Conservation (phyloP, 2,797 vertebrate species). For the Danio albolineatus region DNA sequence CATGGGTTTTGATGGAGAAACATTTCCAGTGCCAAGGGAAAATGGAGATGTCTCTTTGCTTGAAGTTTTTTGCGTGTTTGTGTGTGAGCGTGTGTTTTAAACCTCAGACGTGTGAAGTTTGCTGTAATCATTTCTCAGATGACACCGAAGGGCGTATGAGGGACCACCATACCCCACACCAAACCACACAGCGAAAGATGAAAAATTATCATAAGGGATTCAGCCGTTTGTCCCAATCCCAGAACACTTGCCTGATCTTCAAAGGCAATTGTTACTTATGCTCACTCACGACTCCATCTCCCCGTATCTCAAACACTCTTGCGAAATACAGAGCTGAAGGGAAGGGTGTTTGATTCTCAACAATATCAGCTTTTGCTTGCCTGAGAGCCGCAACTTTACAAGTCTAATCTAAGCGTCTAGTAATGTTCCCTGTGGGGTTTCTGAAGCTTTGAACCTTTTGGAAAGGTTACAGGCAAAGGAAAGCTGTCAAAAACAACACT, state of each 20-base stretch:
- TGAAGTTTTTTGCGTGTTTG: not conserved
- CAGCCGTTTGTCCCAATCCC: slow-evolving; percentile 66
- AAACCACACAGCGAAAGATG: slow-evolving; percentile 65
- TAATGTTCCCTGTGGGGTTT: slow-evolving; percentile 54
- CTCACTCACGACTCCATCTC: slow-evolving; percentile 65
- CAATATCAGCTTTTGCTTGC: slow-evolving; percentile 36
- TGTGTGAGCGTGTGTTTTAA: slow-evolving; percentile 57
- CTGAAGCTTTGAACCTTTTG: slow-evolving; percentile 33
- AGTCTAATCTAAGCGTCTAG: slow-evolving; percentile 54
- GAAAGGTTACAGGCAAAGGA: slow-evolving; percentile 51
- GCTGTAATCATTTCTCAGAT: slow-evolving; percentile 77
- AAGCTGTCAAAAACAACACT: slow-evolving; percentile 33
- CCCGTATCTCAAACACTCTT: slow-evolving; percentile 63
- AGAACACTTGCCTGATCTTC: slow-evolving; percentile 60
- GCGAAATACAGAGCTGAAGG: slow-evolving; percentile 69
- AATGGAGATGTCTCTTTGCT: not conserved
- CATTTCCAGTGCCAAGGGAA: not conserved
- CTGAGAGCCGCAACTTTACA: slow-evolving; percentile 51
- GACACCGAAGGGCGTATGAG: slow-evolving; percentile 71
- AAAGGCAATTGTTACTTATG: slow-evolving; percentile 67
- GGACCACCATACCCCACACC: slow-evolving; percentile 74
- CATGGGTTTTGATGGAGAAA: not conserved
- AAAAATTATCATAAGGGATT: slow-evolving; percentile 73
- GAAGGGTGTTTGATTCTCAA: slow-evolving; percentile 56
- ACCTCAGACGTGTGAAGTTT: slow-evolving; percentile 72